Conservation (phyloP, 2,797 vertebrate species). For the Sparus aurata region DNA sequence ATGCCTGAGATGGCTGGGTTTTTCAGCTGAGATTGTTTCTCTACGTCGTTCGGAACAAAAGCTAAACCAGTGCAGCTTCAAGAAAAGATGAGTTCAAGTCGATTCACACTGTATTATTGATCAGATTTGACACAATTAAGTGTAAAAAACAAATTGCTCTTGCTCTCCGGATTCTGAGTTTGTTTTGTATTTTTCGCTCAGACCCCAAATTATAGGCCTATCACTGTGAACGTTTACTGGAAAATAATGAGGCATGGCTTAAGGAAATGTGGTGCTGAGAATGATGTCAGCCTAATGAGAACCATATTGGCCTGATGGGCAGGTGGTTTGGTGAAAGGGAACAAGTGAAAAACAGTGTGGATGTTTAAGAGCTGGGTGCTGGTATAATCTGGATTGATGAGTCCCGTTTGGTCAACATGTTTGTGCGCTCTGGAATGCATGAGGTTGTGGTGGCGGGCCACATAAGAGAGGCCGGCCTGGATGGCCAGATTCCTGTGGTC, state of each 20-base stretch:
- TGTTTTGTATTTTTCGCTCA: constrained; percentile 43
- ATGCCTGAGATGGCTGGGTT: constrained; percentile 43
- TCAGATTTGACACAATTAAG: constrained; percentile 44
- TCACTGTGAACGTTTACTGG: constrained; percentile 42
- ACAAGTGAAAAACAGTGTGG: constrained; percentile 85
- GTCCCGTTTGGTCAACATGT: constrained; percentile 88
- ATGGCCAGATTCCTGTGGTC: constrained; percentile 86
- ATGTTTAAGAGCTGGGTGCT: constrained; percentile 79
- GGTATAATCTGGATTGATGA: constrained; percentile 85
- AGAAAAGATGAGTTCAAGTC: constrained; percentile 25
- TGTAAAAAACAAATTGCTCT: constrained; percentile 30
- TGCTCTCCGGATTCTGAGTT: constrained; percentile 15
- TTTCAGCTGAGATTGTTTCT: constrained; percentile 40
- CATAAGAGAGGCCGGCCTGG: constrained; percentile 80
- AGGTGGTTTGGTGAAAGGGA: constrained; percentile 84
- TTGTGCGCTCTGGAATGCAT: constrained; percentile 87
- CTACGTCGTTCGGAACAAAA: constrained; percentile 18
- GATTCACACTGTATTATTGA: constrained; percentile 28
- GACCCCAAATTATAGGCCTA: constrained; percentile 40
- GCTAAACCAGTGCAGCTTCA: constrained; percentile 5
- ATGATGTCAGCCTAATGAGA: constrained; percentile 72
- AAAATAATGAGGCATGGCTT: constrained; percentile 54
- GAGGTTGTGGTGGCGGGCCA: constrained; percentile 83
- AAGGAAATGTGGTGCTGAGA: constrained; percentile 63
- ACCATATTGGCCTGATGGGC: constrained; percentile 76